phyloP scores from a whole-genome alignment of 2,797 vertebrate genomes.

The Choloepus didactylus region DNA sequence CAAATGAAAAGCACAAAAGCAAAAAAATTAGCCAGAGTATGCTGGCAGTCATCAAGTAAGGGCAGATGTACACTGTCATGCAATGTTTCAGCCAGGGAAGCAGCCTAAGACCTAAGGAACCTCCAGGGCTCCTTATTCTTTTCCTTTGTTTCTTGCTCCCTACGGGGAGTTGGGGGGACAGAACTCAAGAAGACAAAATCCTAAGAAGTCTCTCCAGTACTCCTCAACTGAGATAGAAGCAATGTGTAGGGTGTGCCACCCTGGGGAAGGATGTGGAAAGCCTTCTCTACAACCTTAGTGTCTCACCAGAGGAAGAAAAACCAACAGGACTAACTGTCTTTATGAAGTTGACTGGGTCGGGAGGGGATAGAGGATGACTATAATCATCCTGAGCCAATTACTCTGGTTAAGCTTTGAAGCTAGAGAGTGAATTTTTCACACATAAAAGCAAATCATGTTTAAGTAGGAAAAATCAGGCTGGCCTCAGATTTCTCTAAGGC shows the following conservation, averaged over 20 bases:
- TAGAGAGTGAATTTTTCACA: constrained; percentile 2
- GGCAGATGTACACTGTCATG: background rate
- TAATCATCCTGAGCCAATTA: background rate
- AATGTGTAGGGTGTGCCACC: background rate
- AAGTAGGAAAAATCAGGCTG: constrained; percentile 7
- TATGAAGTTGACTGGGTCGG: background rate
- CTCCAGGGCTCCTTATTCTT: background rate
- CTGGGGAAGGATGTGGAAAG: background rate
- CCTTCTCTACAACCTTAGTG: background rate
- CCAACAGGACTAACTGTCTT: background rate
- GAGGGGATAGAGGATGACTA: background rate
- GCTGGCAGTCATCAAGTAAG: background rate
- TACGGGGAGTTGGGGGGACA: background rate
- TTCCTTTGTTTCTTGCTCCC: background rate
- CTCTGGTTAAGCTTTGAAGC: constrained; percentile 32
- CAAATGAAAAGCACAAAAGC: background rate
- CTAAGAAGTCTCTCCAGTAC: background rate
- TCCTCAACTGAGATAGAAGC: background rate
- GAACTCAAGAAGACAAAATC: background rate
- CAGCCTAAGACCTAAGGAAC: background rate
- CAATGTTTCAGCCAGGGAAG: background rate
- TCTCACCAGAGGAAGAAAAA: background rate
- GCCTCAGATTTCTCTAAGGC: background rate
- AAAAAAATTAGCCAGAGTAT: background rate
- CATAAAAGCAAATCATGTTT: background rate